These are phyloP conservation scores for Notodonta dromedarius DNA, from an alignment of 2,888 invertebrate genomes.

Conservation along the genomic window DNA sequence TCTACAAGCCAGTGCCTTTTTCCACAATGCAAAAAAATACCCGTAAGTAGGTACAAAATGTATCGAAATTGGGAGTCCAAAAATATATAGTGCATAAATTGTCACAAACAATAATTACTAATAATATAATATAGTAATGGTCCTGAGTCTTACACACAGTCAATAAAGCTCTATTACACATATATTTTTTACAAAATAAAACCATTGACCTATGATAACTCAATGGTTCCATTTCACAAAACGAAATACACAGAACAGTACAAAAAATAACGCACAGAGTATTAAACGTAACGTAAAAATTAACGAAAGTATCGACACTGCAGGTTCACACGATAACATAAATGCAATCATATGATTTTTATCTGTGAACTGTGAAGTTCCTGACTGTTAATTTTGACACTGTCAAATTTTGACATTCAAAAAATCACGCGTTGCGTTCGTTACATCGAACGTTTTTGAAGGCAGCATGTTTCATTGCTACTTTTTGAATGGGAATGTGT, in stretches of 20 bases:
- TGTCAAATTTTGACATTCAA: slow-evolving; percentile 27
- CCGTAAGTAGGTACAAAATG: slow-evolving; percentile 56
- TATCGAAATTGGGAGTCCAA: slow-evolving; percentile 54
- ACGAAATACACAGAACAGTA: slow-evolving; percentile 76
- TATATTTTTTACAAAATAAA: slow-evolving; percentile 61
- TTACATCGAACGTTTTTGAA: slow-evolving; percentile 37
- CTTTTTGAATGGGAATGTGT: slow-evolving; percentile 62
- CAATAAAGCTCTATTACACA: slow-evolving; percentile 79
- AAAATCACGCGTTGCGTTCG: slow-evolving; percentile 42
- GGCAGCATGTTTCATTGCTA: slow-evolving; percentile 32
- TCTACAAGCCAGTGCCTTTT: slow-evolving; percentile 75
- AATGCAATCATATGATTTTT: slow-evolving; percentile 61
- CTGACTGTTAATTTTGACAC: slow-evolving; percentile 24
- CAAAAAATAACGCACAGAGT: slow-evolving; percentile 74
- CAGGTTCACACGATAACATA: slow-evolving; percentile 68
- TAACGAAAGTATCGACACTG: slow-evolving; percentile 61
- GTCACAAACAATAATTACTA: slow-evolving; percentile 59
- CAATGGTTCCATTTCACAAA: slow-evolving; percentile 60
- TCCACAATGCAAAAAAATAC: slow-evolving; percentile 63
- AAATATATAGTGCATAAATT: slow-evolving; percentile 63
- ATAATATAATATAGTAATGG: slow-evolving; percentile 58
- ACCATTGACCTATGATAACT: slow-evolving; percentile 39
- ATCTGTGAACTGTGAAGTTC: neutral
- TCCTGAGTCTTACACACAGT: slow-evolving; percentile 80
- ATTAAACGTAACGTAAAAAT: slow-evolving; percentile 62